Evolutionary conservation across 2,113 vertebrate genomes (phyloP).

Genomic region (Pyxicephalus adspersus): DNA sequence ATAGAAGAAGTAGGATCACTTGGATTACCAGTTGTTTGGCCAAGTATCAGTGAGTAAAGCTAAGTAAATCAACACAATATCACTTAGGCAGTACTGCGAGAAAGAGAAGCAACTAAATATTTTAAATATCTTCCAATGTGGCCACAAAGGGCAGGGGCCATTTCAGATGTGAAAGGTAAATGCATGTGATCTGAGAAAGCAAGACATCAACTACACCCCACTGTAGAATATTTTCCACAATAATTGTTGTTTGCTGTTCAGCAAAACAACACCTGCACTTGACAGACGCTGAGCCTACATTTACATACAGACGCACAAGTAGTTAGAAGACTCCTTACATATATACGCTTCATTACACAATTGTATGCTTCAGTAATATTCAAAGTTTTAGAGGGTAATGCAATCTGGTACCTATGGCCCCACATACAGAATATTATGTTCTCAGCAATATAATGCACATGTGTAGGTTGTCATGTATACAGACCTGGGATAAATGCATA

Average conservation of each 20-base stretch:
- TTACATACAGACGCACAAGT: slow-evolving; percentile 49
- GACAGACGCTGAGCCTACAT: slow-evolving; percentile 53
- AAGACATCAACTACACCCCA: neutral
- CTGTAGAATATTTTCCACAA: slow-evolving; percentile 5
- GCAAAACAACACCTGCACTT: slow-evolving; percentile 55
- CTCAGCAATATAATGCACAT: neutral
- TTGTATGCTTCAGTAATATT: slow-evolving; percentile 46
- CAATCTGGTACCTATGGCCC: neutral
- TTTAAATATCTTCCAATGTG: too few relatives aligned
- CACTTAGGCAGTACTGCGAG: too few relatives aligned
- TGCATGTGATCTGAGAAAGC: too few relatives aligned
- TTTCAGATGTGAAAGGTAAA: too few relatives aligned
- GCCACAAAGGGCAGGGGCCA: too few relatives aligned
- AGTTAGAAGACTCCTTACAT: slow-evolving; percentile 43
- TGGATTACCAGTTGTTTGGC: too few relatives aligned
- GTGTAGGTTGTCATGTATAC: neutral
- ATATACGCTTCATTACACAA: slow-evolving; percentile 51
- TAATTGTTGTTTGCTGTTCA: slow-evolving; percentile 41
- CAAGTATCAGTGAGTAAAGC: too few relatives aligned
- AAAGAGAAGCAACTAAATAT: too few relatives aligned
- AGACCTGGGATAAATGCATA: neutral
- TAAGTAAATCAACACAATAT: too few relatives aligned
- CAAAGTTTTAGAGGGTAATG: neutral
- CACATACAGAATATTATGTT: neutral
- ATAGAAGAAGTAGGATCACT: too few relatives aligned